A percentile compares a stretch with the other conserved stretches of the same genome.
These are phyloP conservation scores for Halichoerus grypus DNA, from an alignment of 2,113 vertebrate species.

Conservation along the genomic window DNA sequence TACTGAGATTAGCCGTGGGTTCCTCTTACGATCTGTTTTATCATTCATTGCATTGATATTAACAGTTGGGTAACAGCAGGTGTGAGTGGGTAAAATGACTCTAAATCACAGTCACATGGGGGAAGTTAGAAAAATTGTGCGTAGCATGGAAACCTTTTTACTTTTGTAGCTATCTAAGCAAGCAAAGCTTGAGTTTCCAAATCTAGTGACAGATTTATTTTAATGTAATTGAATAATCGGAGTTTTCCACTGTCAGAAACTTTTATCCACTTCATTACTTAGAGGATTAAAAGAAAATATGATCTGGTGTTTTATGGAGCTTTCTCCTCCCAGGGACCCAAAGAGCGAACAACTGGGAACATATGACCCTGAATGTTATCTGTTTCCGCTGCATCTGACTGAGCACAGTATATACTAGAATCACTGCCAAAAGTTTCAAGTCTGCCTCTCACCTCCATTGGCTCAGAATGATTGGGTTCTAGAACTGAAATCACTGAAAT, in stretches of 20 bases:
- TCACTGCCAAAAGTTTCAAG: slow-evolving; percentile 4
- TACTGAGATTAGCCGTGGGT: slow-evolving; percentile 59
- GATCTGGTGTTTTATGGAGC: slow-evolving; percentile 80
- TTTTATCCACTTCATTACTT: slow-evolving; percentile 76
- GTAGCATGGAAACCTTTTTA: slow-evolving; percentile 67
- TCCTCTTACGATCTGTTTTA: slow-evolving; percentile 57
- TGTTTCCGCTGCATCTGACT: slow-evolving; percentile 60
- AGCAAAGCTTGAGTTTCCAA: slow-evolving; percentile 74
- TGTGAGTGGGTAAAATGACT: slow-evolving; percentile 81
- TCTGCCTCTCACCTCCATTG: slow-evolving; percentile 8
- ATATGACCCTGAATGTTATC: slow-evolving; percentile 45
- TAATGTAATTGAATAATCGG: slow-evolving; percentile 73
- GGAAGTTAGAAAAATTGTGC: slow-evolving; percentile 72
- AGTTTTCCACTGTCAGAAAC: slow-evolving; percentile 81
- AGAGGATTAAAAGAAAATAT: slow-evolving; percentile 77
- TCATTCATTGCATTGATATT: slow-evolving; percentile 48
- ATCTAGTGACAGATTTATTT: slow-evolving; percentile 79
- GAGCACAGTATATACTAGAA: background rate
- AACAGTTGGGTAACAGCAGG: slow-evolving; percentile 75
- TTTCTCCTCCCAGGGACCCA: slow-evolving; percentile 82
- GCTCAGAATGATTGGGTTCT: background rate
- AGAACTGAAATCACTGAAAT: slow-evolving; percentile 41
- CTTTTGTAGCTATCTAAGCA: slow-evolving; percentile 64
- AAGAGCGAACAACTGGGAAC: slow-evolving; percentile 62
- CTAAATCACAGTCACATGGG: slow-evolving; percentile 58